A percentile compares a stretch with the other conserved stretches of the same genome.
These are phyloP conservation scores for Anastrepha ludens DNA, from an alignment of 1,140 invertebrate genomes.

Conservation along the genomic window DNA sequence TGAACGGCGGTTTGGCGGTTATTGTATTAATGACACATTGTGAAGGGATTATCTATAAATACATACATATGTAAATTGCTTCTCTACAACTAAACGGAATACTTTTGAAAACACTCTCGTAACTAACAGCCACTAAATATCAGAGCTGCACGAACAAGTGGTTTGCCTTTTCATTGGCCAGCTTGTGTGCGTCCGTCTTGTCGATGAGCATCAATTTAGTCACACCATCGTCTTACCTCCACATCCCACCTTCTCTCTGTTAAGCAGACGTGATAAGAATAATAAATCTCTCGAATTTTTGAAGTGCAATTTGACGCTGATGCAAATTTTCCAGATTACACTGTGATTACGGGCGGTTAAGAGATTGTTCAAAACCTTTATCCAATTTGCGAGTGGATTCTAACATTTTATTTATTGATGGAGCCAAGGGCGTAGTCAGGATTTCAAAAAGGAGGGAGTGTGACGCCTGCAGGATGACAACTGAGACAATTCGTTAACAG, in stretches of 20 bases:
- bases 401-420: conserved; percentile 15
- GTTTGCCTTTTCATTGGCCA: neutral
- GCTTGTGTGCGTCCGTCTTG: neutral
- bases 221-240: neutral
- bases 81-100: too few species aligned
- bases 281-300: conserved; percentile 71
- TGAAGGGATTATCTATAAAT: too few species aligned
- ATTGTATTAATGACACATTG: too few species aligned
- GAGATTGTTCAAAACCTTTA: conserved; percentile 7
- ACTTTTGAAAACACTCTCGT: too few species aligned
- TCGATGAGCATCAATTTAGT: neutral
- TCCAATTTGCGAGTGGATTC: conserved; percentile 19
- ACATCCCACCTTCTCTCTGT: neutral
- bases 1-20: too few species aligned
- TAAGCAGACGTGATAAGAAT: conserved; percentile 71
- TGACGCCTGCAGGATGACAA: too few species aligned
- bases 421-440: neutral
- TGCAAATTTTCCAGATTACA: conserved; percentile 73
- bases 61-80: too few species aligned
- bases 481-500: too few species aligned
- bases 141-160: too few species aligned
- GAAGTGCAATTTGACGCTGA: conserved; percentile 64
- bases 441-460: too few species aligned
- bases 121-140: too few species aligned
- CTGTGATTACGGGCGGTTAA: conserved; percentile 72